Evolutionary conservation across 64 coral and sea anemone genomes (phyloP).

Genomic region (Cladopsammia gracilis): DNA sequence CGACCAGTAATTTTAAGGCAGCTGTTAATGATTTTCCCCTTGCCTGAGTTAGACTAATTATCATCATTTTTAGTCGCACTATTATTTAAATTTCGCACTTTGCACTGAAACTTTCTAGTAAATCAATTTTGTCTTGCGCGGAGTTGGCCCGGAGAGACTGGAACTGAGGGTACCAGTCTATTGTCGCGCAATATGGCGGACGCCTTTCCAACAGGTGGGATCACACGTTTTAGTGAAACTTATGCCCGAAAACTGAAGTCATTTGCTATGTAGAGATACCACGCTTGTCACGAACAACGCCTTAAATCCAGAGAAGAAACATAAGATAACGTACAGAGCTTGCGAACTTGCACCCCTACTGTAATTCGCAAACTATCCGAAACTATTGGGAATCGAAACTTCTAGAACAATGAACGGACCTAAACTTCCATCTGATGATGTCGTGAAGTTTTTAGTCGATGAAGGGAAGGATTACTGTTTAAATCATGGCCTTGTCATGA

Average conservation of each 20-base stretch:
- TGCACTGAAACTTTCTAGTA: too few species aligned
- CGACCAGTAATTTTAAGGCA: too few species aligned
- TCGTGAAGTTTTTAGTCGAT: neutral
- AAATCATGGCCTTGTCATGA: slow-evolving; percentile 33
- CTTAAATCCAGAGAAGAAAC: neutral
- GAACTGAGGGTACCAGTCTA: neutral
- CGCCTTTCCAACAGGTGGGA: neutral
- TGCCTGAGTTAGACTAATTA: too few species aligned
- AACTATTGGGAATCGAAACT: too few species aligned
- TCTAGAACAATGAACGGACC: neutral
- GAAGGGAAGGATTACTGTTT: slow-evolving; percentile 42
- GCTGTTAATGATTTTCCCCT: too few species aligned
- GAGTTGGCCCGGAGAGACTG: too few species aligned
- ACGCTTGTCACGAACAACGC: neutral
- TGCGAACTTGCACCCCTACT: neutral
- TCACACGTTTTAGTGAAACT: neutral
- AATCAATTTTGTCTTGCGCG: too few species aligned
- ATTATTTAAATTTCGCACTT: too few species aligned
- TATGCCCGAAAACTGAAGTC: neutral
- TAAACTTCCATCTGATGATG: neutral
- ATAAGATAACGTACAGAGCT: neutral
- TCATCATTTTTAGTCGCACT: too few species aligned
- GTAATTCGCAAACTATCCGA: neutral
- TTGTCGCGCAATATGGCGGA: slow-evolving; percentile 2
- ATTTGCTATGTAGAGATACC: neutral